A percentile compares a stretch with the other conserved stretches of the same genome.
phyloP scores from a whole-genome alignment of 2,113 vertebrate species.

The Hydropotes inermis region DNA sequence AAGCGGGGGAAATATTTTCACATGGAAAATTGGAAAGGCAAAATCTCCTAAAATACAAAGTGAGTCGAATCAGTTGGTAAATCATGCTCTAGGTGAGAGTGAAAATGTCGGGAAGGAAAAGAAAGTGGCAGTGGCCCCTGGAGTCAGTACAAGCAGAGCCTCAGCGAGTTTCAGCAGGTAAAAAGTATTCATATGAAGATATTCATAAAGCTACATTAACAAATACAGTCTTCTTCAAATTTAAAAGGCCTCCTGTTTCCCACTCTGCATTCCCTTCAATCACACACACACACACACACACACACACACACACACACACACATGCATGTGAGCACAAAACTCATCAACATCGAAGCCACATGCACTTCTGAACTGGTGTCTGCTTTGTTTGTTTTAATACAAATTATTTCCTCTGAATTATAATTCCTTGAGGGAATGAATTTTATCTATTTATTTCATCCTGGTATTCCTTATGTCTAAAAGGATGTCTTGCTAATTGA shows the following conservation, averaged over 20 bases:
- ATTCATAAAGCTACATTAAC: neutral
- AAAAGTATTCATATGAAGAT: neutral
- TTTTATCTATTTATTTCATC: neutral
- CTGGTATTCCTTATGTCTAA: no score
- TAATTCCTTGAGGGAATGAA: neutral
- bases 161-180: neutral
- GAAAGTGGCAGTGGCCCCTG: neutral
- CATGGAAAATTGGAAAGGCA: neutral
- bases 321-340: neutral
- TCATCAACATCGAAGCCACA: neutral
- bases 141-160: no score
- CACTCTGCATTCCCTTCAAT: neutral
- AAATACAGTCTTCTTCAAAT: neutral
- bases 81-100: neutral
- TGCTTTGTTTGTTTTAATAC: neutral
- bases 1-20: neutral
- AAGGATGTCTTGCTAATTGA: neutral
- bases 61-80: neutral
- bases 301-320: neutral
- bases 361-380: neutral
- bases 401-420: neutral
- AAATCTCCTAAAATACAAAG: neutral
- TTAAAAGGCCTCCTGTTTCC: neutral
- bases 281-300: neutral
- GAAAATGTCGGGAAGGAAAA: neutral